Base-by-base conservation (phyloP, 2,797 vertebrate genomes). In the Perodicticus potto region DNA sequence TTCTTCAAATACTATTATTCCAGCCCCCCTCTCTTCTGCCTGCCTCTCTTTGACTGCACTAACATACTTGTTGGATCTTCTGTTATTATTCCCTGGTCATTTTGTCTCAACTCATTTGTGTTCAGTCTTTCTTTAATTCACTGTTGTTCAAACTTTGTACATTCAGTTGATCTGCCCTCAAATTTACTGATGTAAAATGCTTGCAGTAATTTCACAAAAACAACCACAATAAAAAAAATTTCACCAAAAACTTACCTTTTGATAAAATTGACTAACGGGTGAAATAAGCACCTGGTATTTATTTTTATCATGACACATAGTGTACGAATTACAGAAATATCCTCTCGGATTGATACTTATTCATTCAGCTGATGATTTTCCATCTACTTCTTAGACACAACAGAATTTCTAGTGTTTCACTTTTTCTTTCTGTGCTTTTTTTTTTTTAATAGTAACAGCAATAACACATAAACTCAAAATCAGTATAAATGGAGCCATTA, bases 221-320 rank as follows among this genome's bases (percentile, higher is more conserved):
- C 14, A 95, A 40, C 22, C 40, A 61, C 19, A 37, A 55, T 16
- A 55, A 90, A 80, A 53, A 29, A 37, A 27, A 53, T 53, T 53
- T 11, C 45, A 87, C 7, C 40, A 73, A 94, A 89, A 27, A 53
- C n/a, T 82, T 85, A 77, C 20, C 34, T 93, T 78, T 92, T 69
- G 29, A 63, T 73, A 65, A 61, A 93, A 34, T 22, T 93, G 61
- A n/a, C 49, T 69, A 89, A 61, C 20, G 43, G 49, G 23, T 40
- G 1, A 34, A 87, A 93, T 80, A 25, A 91, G 49, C 4, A 43
- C 19, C 70, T 55, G 53, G 4, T 32, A 32, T 78, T 88, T 59
- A 23, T 49, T 20, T 74, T 45, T 85, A 67, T 40, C 29, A 59
- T 85, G 23, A 27, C 17, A 34, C 49, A 43, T 34, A 61, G 69